A percentile compares a stretch with the other conserved stretches of the same genome.
phyloP scores from a whole-genome alignment of 2,888 invertebrate species.

The Bembecia ichneumoniformis region DNA sequence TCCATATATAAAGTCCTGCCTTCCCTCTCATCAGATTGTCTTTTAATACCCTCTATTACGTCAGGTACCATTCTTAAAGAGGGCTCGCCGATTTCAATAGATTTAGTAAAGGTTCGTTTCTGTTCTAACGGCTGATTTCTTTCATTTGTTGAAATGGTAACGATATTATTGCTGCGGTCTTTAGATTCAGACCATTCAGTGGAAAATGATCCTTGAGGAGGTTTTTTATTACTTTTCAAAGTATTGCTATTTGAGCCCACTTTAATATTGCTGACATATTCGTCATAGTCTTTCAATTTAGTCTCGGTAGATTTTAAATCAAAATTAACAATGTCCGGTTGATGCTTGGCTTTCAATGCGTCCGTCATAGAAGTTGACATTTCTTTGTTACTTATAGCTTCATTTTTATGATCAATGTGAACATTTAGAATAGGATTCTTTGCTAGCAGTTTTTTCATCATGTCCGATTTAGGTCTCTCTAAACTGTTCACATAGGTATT shows the following conservation, averaged over 20 bases:
- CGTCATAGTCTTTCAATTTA: conserved; percentile 50
- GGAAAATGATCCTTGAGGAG: conserved; percentile 33
- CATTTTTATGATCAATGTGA: conserved; percentile 52
- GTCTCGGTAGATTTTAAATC: conserved; percentile 46
- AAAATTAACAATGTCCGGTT: conserved; percentile 66
- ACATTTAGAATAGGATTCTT: conserved; percentile 66
- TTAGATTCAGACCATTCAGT: conserved; percentile 50
- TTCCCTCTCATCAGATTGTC: conserved; percentile 44
- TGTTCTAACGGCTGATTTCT: conserved; percentile 39
- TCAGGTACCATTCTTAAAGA: conserved; percentile 51
- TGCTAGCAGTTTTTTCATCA: conserved; percentile 71
- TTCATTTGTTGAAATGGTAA: conserved; percentile 57
- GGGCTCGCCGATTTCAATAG: conserved; percentile 63
- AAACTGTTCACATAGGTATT: conserved; percentile 73
- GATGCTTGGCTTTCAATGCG: conserved; percentile 54
- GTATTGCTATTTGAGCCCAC: conserved; percentile 63
- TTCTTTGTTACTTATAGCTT: conserved; percentile 40
- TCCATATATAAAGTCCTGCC: conserved; percentile 59
- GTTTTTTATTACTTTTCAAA: conserved; percentile 45
- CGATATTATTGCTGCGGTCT: conserved; percentile 47
- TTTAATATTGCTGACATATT: conserved; percentile 63
- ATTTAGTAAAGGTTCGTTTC: conserved; percentile 59
- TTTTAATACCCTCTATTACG: conserved; percentile 56
- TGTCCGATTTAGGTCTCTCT: conserved; percentile 75
- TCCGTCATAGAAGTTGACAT: conserved; percentile 41